phyloP scores from a whole-genome alignment of 2,797 vertebrate species.

The Epinephelus awoara region DNA sequence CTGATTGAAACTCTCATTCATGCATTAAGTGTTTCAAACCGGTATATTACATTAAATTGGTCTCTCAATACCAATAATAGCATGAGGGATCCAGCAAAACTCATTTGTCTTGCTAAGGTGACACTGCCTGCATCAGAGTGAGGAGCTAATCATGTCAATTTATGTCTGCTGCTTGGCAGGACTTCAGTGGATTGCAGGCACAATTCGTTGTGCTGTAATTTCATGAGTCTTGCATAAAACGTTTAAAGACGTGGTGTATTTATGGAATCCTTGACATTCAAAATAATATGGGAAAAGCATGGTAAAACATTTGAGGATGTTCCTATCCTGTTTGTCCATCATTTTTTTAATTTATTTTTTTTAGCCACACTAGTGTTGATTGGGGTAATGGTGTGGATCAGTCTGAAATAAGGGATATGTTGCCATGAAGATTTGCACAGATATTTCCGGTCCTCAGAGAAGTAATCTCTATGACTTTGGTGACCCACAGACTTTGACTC shows the following conservation, averaged over 20 bases:
- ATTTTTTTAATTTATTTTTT: not conserved
- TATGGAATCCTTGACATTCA: slow-evolving; percentile 7
- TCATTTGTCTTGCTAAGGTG: not conserved
- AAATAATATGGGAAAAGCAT: not conserved
- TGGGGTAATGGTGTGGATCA: not conserved
- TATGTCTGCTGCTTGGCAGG: slow-evolving; percentile 43
- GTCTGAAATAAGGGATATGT: not conserved
- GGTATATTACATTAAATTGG: not conserved
- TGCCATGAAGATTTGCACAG: not conserved
- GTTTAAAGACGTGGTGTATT: slow-evolving; percentile 25
- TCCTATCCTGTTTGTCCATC: not conserved
- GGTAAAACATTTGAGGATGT: not conserved
- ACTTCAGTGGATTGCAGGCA: slow-evolving; percentile 35
- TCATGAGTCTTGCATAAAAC: slow-evolving; percentile 10
- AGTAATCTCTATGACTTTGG: no score
- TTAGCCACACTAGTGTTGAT: no score
- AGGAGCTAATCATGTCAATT: slow-evolving; percentile 40
- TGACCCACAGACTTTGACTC: no score
- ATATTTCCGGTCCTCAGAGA: not conserved
- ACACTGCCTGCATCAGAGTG: slow-evolving; percentile 7
- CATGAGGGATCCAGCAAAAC: not conserved
- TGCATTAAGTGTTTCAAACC: not conserved
- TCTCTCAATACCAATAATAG: not conserved
- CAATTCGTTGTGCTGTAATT: slow-evolving; percentile 47
- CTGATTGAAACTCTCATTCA: not conserved